Base-by-base conservation (phyloP, 2,113 vertebrate species). In the Nothoprocta pentlandii region DNA sequence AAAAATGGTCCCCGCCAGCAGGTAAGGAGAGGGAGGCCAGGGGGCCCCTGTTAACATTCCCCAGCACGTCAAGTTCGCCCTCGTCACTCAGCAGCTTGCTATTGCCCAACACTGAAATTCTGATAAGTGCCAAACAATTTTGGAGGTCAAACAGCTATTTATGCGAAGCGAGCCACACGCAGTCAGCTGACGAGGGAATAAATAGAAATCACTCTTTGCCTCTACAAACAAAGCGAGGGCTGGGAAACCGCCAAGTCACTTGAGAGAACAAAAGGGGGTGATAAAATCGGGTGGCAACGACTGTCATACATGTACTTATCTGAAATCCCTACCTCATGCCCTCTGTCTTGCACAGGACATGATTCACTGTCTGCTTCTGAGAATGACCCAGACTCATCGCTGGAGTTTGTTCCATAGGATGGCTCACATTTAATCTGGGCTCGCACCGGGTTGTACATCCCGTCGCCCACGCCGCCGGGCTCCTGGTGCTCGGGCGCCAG, bases 341-440 rank as follows among this genome's bases (percentile, higher is more conserved):
- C 99, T 97, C 98, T 98, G 93, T 99, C 99, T 98, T 99, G 99
- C 90, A 98, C 98, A 81, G 99, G 98, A 98, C 99, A 99, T 96
- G 99, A 99, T 97, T 99, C 99, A 96, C 99, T 99, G 98, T 99
- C 99, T 97, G 99, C 99, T 98, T 99, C 99, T 80, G 99, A 99
- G 97, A 99, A 99, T 61, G 99, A 99, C 95, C 99, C 99, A 15
- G 99, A 99, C 95, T 99, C 99, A 77, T 99, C 99, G 84, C 99
- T 99, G 95, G 99, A 99, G 98, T 99, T 99, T 98, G 98, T 99
- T 98, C 98, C 99, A 39, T 99, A 99, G 73, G 99, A 99, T 98
- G 99, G 99, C 98, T 99, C 99, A 97, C 99, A 99, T 98, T 99
- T 99, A 97, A 99, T 99, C 97, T 99, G 99, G 97, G 99, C 98